phyloP scores from a whole-genome alignment of 2,797 vertebrate genomes.

The Natrix natrix region DNA sequence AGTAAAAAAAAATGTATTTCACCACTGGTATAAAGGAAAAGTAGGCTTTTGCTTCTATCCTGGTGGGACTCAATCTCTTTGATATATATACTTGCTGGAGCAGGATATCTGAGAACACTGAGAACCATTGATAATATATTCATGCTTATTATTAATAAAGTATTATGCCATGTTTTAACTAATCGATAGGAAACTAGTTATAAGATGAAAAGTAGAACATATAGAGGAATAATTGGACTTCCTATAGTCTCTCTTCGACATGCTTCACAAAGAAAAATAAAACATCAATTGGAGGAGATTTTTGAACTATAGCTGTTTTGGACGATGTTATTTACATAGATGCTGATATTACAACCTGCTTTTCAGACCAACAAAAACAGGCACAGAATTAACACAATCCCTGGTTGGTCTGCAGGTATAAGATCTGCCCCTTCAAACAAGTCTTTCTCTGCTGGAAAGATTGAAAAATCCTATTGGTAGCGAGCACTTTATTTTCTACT shows the following conservation, averaged over 20 bases:
- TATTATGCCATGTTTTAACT: neutral
- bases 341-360: neutral
- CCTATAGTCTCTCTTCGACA: neutral
- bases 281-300: neutral
- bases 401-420: neutral
- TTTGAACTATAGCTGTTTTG: neutral
- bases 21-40: neutral
- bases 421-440: neutral
- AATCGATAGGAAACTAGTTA: neutral
- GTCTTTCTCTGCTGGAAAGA: neutral
- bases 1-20: no score
- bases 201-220: neutral
- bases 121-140: neutral
- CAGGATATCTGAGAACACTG: neutral
- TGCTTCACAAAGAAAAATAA: neutral
- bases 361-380: neutral
- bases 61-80: neutral
- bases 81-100: neutral
- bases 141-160: neutral
- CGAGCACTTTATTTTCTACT: neutral
- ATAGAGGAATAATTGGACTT: neutral
- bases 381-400: neutral
- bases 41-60: neutral
- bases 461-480: neutral
- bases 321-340: neutral